Conservation (phyloP, 2,113 vertebrate genomes). For the Hemicordylus capensis region DNA sequence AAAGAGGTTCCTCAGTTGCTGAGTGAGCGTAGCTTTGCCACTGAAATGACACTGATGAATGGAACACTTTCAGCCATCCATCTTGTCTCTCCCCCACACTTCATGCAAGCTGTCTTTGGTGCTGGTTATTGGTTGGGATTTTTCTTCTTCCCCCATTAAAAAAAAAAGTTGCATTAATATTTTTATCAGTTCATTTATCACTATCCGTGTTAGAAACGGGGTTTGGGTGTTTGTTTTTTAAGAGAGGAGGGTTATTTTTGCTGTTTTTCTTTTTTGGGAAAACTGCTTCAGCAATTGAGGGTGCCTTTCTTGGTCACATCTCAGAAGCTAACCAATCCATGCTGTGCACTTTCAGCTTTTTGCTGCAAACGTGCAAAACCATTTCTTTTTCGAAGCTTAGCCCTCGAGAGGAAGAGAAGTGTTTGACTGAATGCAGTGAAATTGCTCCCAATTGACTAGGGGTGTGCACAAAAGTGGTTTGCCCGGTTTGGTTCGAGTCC, state of each 20-base stretch:
- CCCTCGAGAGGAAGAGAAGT: not conserved
- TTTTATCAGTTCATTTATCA: not conserved
- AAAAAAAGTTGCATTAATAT: not conserved
- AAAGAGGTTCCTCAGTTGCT: not conserved
- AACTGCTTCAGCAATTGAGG: not conserved
- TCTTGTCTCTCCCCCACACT: not conserved
- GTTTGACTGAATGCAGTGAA: not conserved
- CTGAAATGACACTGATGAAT: no score
- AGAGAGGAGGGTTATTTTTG: no score
- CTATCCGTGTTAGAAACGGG: no score
- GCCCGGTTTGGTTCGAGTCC: no score
- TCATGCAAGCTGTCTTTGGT: not conserved
- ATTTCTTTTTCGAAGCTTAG: not conserved
- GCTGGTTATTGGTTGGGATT: no score
- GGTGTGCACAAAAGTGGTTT: no score
- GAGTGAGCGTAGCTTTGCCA: not conserved
- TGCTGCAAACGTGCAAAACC: not conserved
- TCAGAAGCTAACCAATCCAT: not conserved
- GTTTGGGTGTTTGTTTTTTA: not conserved
- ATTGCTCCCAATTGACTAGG: no score
- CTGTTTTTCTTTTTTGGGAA: no score
- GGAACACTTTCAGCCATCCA: not conserved
- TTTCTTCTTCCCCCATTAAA: no score
- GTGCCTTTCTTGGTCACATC: not conserved
- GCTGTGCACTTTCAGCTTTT: not conserved